These are phyloP conservation scores for Stigmatopora nigra DNA, from an alignment of 2,113 vertebrate genomes.

Conservation along the genomic window DNA sequence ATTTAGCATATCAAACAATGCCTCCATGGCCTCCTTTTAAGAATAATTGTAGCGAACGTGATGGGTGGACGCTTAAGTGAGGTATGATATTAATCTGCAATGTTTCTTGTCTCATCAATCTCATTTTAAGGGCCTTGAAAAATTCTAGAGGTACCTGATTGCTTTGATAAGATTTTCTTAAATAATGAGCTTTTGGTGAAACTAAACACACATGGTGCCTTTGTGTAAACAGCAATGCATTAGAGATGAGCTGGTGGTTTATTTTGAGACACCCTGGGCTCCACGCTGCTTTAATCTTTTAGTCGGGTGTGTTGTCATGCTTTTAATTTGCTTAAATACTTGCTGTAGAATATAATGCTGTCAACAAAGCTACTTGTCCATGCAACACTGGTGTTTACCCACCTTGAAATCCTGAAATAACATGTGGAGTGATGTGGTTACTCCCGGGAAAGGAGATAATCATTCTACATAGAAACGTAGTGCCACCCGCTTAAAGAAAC, in stretches of 20 bases:
- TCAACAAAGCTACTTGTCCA: constrained; percentile 15
- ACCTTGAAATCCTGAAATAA: constrained; percentile 14
- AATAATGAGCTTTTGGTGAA: constrained; percentile 50
- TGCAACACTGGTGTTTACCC: constrained; percentile 12
- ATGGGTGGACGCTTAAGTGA: constrained; percentile 23
- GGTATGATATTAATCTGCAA: constrained; percentile 30
- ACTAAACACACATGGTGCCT: constrained; percentile 38
- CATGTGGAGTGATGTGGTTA: constrained; percentile 19
- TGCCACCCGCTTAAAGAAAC: constrained; percentile 18
- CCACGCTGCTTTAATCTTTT: constrained; percentile 9
- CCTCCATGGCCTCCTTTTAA: constrained; percentile 24
- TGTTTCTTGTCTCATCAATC: constrained; percentile 43
- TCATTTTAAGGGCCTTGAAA: constrained; percentile 43
- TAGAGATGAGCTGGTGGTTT: constrained; percentile 32
- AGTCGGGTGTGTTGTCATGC: not conserved
- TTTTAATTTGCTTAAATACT: constrained; percentile 12
- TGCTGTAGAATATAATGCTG: constrained; percentile 6
- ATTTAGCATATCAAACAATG: not conserved
- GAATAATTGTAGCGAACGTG: constrained; percentile 23
- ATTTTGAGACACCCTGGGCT: constrained; percentile 18
- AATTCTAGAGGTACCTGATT: constrained; percentile 33
- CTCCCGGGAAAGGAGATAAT: constrained; percentile 27
- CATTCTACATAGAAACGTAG: constrained; percentile 20
- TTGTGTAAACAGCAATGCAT: constrained; percentile 19
- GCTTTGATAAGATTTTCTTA: constrained; percentile 27